These are phyloP conservation scores for Leptopilina boulardi DNA, from an alignment of 1,140 invertebrate species.

Conservation along the genomic window DNA sequence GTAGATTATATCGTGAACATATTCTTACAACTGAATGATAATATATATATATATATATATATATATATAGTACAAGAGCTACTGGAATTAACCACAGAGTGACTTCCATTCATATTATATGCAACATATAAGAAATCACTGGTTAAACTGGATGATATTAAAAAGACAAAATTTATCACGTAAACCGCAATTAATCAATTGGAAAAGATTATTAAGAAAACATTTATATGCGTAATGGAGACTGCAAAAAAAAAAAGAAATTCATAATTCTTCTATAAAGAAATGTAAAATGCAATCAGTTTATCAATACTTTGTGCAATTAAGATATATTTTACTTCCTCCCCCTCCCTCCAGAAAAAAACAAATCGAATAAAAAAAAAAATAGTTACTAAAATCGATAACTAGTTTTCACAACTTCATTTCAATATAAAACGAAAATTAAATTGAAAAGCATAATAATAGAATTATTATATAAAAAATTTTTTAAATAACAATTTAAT, in stretches of 20 bases:
- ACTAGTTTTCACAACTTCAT: background rate
- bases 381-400: background rate
- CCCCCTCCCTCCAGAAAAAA: background rate
- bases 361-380: background rate
- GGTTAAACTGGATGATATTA: background rate
- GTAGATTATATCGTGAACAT: slow-evolving; percentile 45
- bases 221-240: slow-evolving; percentile 23
- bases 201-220: slow-evolving; percentile 14
- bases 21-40: slow-evolving; percentile 19
- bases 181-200: slow-evolving; percentile 28
- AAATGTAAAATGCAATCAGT: too few species aligned
- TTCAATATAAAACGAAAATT: background rate
- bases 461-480: too few species aligned
- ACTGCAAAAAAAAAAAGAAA: background rate
- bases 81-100: slow-evolving; percentile 8
- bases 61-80: background rate
- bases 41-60: background rate
- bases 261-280: background rate
- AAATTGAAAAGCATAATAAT: too few species aligned
- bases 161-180: slow-evolving; percentile 18
- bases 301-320: background rate
- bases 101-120: background rate
- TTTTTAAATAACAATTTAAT: too few species aligned
- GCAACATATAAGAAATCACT: background rate
- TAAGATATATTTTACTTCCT: background rate